phyloP scores from a whole-genome alignment of 2,113 vertebrate genomes.

The Microcebus griseorufus region DNA sequence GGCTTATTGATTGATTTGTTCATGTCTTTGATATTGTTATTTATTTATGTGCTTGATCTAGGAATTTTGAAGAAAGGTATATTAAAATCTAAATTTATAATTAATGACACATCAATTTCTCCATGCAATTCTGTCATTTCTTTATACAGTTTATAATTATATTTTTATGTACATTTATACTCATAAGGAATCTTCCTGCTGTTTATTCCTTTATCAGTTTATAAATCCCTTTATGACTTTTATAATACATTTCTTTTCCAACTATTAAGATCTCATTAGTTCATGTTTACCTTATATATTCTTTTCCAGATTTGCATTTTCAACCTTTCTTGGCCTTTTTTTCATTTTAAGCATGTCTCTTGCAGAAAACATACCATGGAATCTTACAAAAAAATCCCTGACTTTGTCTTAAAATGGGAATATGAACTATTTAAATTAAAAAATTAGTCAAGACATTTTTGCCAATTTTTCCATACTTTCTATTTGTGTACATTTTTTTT shows the following conservation, averaged over 20 bases:
- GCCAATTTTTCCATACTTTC: background rate
- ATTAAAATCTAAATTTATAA: conserved; percentile 13
- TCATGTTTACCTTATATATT: background rate
- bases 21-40: background rate
- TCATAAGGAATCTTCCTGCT: background rate
- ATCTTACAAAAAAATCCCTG: background rate
- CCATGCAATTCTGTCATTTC: background rate
- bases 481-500: background rate
- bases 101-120: background rate
- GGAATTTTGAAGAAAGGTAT: background rate
- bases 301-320: background rate
- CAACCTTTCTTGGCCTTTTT: background rate
- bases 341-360: background rate
- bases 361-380: background rate
- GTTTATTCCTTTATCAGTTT: background rate
- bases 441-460: background rate
- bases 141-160: background rate
- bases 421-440: background rate
- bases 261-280: background rate
- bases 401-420: background rate
- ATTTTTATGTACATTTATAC: background rate
- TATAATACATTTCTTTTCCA: background rate
- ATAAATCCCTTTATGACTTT: background rate
- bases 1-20: background rate
- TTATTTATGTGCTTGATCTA: background rate